Evolutionary conservation across 1,140 invertebrate genomes (phyloP), one percentile per base, ranked within the genome.

Genomic region (Drosophila willistoni): DNA sequence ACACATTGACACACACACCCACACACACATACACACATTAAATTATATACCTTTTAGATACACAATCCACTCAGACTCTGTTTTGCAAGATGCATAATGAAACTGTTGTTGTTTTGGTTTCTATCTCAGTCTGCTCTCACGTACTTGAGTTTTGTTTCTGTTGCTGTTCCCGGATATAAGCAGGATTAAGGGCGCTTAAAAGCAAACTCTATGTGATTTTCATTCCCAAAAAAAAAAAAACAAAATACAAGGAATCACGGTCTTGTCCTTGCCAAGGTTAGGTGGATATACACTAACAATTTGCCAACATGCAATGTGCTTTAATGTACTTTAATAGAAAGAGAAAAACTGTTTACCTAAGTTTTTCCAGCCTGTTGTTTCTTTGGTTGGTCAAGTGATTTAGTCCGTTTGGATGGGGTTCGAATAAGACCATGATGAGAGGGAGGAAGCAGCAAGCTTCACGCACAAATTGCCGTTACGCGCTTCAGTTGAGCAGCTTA

Each of bases 401-500:
- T 69, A 77, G 66, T 73, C 73, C 61, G 13, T 51, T 54, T 67
- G 60, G 47, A 29, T 66, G 67, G 62, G 47, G 51, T 42, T 25
- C 3, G 22, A 25, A 25, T 4, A 25, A 25, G 3, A 25, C 2
- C 3, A 25, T 3, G 22, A 25, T 25, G 22, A 25, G 22, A 42
- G 66, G 34, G 64, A 60, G 61, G 34, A 54, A n/a, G 61, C 44
- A 77, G 70, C 79, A 77, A 87, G 87, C 75, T 82, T 82, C 71
- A 73, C 57, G 83, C 83, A 72, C 79, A 86, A 86, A 87, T 86
- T 86, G 83, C 77, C 83, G 83, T 86, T 86, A 82, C 79, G 83
- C 83, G 83, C 83, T 86, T 86, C 79, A 87, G 83, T 83, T 86
- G 83, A 86, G 83, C 83, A 83, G 83, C 83, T 86, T 86, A 87